Evolutionary conservation across 2,797 vertebrate species (phyloP), one percentile per base, ranked within the genome.

Genomic region (Buceros bicornis): DNA sequence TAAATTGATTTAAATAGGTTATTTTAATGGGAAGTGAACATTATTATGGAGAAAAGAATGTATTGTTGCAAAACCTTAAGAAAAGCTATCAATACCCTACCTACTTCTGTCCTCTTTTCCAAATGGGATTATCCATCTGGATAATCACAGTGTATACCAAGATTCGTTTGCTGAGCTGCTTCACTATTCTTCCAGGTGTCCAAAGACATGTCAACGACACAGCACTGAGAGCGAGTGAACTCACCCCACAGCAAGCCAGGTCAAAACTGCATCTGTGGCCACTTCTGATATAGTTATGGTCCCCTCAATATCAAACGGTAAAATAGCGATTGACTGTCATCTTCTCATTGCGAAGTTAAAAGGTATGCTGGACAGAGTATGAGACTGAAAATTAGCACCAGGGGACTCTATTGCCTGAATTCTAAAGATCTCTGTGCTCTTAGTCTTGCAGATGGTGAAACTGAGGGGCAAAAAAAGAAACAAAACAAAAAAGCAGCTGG

Each of bases 171-270:
- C 29, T 0, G 3, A 64, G 15, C 12, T 85, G 33, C 31, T 53
- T 40, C 12, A 4, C 31, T 51, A 3, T 28, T 11, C 7, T 24
- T 69, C 33, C 57, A 74, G 31, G 29, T 28, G 37, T 37, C 57
- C 2, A 3, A 79, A 85, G 62, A 31, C 25, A 77, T 40, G 50
- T 42, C 45, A 74, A 1, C n/a, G 62, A 40, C 33, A 85, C 5
- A 47, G 62, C 48, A 47, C 0, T 2, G 67, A 35, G n/a, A 65
- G 40, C 2, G 16, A 65, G 48, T 0, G 3, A 57, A 26, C 15
- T 80, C 37, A 42, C 13, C 24, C 24, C 26, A 35, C 16, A 56
- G 71, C 47, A 61, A 86, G 29, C 10, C 70, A 50, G 35, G 33
- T 73, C 70, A 82, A 51, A 91, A 64, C 54, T 18, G 73, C 58